Base-by-base conservation (phyloP, 2,888 invertebrate species). In the Lacanobia oleracea region DNA sequence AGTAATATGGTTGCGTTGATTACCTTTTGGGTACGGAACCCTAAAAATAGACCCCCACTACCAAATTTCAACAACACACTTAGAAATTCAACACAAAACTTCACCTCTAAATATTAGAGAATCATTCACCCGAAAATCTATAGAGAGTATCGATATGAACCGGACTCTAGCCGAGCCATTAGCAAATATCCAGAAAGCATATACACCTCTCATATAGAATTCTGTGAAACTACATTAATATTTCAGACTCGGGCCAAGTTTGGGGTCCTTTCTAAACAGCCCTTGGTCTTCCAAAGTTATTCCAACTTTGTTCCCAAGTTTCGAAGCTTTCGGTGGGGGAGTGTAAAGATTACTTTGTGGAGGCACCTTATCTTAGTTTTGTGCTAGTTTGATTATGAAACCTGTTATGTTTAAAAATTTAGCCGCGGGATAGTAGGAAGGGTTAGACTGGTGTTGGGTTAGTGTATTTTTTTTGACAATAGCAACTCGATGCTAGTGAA, bases 211-310 rank as follows among this genome's bases (percentile, higher is more conserved):
- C 94, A 94, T 95, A 95, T 93, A 95, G 89, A 92, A 95, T 95
- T 95, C 95, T 93, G 87, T 86, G 94, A 94, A 95, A 96, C 95
- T 95, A 94, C 94, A 95, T 96, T 95, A 96, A 96, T 96, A 96
- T 96, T 96, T 95, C 94, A 96, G 92, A 85, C 89, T 87, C 86
- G 88, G 91, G 90, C 87, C 89, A 93, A 94, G 89, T 94, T 93
- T 88, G 93, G 83, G 94, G 94, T 95, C 96, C 95, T 95, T 95
- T 95, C 94, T 93, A 96, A 96, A 96, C 96, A 96, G 95, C 96
- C 96, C 93, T 95, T 96, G 95, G 96, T 95, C 95, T 95, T 96
- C 94, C 86, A 92, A 95, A 95, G 96, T 96, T 96, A 94, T 96
- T 95, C 93, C 94, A 95, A 96, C 94, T 96, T 95, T 91, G 93